These are phyloP conservation scores for Seladonia tumulorum DNA, from an alignment of 2,888 invertebrate species.

Conservation along the genomic window DNA sequence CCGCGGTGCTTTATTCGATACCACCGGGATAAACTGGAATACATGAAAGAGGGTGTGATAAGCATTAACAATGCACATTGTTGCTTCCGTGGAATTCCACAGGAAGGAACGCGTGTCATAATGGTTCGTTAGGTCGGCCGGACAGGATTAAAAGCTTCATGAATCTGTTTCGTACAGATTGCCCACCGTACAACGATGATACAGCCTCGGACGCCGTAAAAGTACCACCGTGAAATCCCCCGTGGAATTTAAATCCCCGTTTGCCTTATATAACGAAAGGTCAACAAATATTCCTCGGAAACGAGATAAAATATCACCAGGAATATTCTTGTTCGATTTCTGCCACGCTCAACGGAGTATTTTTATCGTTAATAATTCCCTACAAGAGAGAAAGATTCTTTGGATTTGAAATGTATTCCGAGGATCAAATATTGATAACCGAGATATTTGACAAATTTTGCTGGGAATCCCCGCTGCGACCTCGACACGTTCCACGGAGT, in stretches of 20 bases:
- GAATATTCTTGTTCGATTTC: neutral
- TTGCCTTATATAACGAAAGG: neutral
- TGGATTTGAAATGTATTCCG: neutral
- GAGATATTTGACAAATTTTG: neutral
- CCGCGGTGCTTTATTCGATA: neutral
- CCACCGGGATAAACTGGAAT: neutral
- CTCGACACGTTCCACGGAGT: neutral
- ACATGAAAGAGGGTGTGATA: neutral
- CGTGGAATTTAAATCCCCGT: neutral
- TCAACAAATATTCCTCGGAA: neutral
- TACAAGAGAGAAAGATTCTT: neutral
- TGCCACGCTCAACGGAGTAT: neutral
- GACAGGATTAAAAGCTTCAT: constrained; percentile 47
- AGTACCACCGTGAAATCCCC: neutral
- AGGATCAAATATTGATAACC: neutral
- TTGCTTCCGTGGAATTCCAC: constrained; percentile 11
- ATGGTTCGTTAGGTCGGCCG: constrained; percentile 41
- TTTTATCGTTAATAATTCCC: neutral
- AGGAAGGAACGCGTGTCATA: constrained; percentile 30
- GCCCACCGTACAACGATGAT: neutral
- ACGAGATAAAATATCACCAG: neutral
- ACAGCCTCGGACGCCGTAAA: neutral
- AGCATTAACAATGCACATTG: constrained; percentile 24
- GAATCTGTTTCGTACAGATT: constrained; percentile 31
- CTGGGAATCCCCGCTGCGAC: neutral